These are phyloP conservation scores for Rhyacophila brunnea DNA, from an alignment of 1,140 invertebrate species.

Conservation along the genomic window DNA sequence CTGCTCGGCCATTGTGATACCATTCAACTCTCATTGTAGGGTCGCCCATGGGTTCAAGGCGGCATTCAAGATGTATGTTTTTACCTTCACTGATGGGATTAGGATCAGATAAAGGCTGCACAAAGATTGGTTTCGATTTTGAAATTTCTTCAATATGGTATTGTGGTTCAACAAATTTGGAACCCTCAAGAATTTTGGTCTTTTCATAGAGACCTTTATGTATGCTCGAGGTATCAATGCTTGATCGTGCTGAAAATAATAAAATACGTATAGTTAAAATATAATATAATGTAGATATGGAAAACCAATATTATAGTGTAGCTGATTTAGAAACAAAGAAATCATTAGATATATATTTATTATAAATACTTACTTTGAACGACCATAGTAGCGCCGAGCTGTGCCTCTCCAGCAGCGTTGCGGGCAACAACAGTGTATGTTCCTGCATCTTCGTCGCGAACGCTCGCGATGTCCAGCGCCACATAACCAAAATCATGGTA, in stretches of 20 bases:
- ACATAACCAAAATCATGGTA: constrained; percentile 96
- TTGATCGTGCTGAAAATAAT: constrained; percentile 67
- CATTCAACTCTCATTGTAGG: constrained; percentile 95
- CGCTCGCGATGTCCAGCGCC: constrained; percentile 87
- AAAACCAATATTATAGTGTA: neutral
- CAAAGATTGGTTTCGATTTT: constrained; percentile 89
- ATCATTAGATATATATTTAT: too few species aligned
- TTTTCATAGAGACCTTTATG: constrained; percentile 82
- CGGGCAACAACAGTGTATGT: constrained; percentile 86
- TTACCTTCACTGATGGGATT: constrained; percentile 85
- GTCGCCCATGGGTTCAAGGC: constrained; percentile 90
- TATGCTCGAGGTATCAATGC: constrained; percentile 86
- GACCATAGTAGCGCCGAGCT: constrained; percentile 75
- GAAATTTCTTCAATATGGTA: constrained; percentile 91
- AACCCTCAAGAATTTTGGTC: constrained; percentile 82
- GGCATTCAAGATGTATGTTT: constrained; percentile 87
- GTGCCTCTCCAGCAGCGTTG: constrained; percentile 83
- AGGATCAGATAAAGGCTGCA: constrained; percentile 78
- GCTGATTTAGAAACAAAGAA: neutral
- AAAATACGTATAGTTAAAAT: constrained; percentile 5
- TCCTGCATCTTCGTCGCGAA: constrained; percentile 81
- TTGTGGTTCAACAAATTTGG: constrained; percentile 81
- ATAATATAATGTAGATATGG: neutral
- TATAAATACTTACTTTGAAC: constrained; percentile 81
- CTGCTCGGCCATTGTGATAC: constrained; percentile 87